Conservation (phyloP, 2,113 vertebrate species). For the Mungos mungo region DNA sequence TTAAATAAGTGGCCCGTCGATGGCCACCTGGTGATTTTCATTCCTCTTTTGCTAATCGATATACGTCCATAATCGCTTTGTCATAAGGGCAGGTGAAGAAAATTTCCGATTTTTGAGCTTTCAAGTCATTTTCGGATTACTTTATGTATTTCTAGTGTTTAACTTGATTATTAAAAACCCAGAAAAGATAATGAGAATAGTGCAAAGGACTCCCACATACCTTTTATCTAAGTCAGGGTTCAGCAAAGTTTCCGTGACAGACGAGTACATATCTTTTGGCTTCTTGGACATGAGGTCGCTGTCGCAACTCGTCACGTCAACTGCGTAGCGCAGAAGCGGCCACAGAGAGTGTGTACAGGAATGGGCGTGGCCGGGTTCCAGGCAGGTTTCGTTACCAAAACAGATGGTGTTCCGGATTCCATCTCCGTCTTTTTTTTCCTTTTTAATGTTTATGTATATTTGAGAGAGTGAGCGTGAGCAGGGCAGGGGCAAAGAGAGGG, state of each 20-base stretch:
- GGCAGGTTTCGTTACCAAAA: not conserved
- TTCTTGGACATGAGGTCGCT: not conserved
- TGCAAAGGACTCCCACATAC: not conserved
- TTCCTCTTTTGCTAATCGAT: not conserved
- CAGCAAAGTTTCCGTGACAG: not conserved
- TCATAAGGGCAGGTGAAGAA: not conserved
- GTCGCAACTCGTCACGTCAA: not conserved
- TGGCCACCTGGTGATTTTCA: no score
- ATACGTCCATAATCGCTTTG: no score
- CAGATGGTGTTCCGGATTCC: not conserved
- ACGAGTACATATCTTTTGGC: not conserved
- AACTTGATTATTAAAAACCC: not conserved
- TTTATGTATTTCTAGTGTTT: not conserved
- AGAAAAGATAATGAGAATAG: not conserved
- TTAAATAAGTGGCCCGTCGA: no score
- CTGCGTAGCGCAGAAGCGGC: fast-evolving
- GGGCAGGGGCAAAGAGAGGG: no score
- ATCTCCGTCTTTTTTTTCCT: not conserved
- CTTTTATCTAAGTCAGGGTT: not conserved
- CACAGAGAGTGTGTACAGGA: not conserved
- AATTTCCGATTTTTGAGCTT: not conserved
- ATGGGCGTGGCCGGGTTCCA: not conserved
- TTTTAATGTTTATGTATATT: no score
- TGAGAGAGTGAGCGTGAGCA: no score
- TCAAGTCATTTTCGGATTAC: not conserved